Conservation (phyloP, 1,140 invertebrate genomes). For the Pogonognathellus flavescens region DNA sequence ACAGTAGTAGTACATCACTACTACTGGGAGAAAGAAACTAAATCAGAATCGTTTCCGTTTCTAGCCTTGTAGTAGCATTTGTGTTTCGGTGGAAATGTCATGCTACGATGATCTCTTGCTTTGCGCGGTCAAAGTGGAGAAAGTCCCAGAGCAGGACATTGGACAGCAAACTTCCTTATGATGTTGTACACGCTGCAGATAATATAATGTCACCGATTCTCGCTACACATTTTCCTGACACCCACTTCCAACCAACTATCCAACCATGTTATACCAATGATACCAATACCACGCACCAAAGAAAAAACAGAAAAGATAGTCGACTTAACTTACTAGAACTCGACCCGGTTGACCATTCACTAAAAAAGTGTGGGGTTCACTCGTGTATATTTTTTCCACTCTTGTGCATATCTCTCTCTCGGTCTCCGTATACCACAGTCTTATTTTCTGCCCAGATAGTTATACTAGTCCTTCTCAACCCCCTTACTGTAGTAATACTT, state of each 20-base stretch:
- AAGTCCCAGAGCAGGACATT: constrained; percentile 24
- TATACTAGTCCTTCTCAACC: too few relatives aligned
- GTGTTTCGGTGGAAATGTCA: constrained; percentile 39
- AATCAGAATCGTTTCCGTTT: constrained; percentile 30
- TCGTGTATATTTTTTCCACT: not conserved
- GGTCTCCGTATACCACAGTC: not conserved
- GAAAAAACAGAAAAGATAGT: constrained; percentile 34
- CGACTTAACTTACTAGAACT: not conserved
- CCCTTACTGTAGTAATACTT: too few relatives aligned
- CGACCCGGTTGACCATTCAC: constrained; percentile 40
- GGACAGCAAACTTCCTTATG: constrained; percentile 1
- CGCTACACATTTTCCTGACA: constrained; percentile 36
- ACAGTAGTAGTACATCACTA: constrained; percentile 36
- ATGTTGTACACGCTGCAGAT: not conserved
- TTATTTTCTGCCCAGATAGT: not conserved
- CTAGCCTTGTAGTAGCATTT: constrained; percentile 11
- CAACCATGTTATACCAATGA: not conserved
- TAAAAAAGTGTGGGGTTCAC: constrained; percentile 20
- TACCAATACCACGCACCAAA: constrained; percentile 8
- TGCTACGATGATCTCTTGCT: constrained; percentile 40
- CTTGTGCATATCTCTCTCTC: not conserved
- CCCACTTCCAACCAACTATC: not conserved
- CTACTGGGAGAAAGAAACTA: constrained; percentile 24
- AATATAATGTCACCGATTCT: not conserved
- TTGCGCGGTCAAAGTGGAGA: not conserved